Percentiles rank a stretch among this genome's conserved stretches.
These are phyloP conservation scores for Carpatolechia fugitivella DNA, from an alignment of 2,888 invertebrate genomes.

Conservation along the genomic window DNA sequence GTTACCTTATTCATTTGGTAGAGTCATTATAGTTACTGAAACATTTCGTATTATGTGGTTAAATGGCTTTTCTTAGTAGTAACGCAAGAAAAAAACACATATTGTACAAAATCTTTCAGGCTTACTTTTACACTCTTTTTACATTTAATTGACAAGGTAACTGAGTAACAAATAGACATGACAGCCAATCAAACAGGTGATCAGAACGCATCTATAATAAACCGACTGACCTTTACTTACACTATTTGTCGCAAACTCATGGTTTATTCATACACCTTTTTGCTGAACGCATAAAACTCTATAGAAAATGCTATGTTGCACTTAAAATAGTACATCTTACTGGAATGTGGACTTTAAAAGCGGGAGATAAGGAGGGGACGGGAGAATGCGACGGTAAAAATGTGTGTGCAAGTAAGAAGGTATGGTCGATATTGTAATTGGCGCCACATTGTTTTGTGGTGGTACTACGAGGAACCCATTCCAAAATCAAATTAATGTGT, in stretches of 20 bases:
- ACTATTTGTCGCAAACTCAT: slow-evolving; percentile 71
- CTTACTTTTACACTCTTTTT: not conserved
- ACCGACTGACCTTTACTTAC: slow-evolving; percentile 67
- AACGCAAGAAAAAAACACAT: not conserved
- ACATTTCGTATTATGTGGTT: too few species aligned
- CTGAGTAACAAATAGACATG: slow-evolving; percentile 24
- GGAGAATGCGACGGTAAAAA: slow-evolving; percentile 9
- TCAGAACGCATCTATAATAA: slow-evolving; percentile 56
- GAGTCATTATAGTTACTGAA: too few species aligned
- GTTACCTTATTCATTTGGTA: too few species aligned
- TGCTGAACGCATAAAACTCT: slow-evolving; percentile 53
- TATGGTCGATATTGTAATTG: slow-evolving; percentile 66
- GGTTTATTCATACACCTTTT: slow-evolving; percentile 71
- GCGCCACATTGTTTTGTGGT: slow-evolving; percentile 42
- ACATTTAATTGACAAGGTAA: slow-evolving; percentile 15
- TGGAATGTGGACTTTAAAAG: slow-evolving; percentile 31
- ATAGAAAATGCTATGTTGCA: slow-evolving; percentile 26
- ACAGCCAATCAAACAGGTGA: slow-evolving; percentile 58
- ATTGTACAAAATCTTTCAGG: not conserved
- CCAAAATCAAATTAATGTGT: not conserved
- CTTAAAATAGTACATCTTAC: slow-evolving; percentile 11
- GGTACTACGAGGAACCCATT: slow-evolving; percentile 8
- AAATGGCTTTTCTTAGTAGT: too few species aligned
- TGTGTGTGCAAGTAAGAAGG: slow-evolving; percentile 35
- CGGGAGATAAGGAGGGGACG: slow-evolving; percentile 24